Evolutionary conservation across 2,797 vertebrate species (phyloP).

Genomic region (Oryzias sinensis): DNA sequence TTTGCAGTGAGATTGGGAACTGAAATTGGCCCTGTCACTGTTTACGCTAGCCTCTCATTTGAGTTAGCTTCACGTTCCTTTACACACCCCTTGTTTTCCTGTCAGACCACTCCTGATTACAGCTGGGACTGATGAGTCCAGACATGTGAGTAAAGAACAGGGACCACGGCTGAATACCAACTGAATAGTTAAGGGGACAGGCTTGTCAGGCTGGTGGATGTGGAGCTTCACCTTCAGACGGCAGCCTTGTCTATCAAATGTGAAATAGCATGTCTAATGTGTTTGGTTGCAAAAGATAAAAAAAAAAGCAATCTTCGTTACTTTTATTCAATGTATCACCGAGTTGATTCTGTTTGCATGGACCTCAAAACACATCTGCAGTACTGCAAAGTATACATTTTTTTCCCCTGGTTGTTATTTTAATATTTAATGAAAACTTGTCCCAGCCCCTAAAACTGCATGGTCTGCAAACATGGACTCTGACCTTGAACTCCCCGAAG

Average conservation of each 20-base stretch:
- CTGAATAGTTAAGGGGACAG: constrained; percentile 26
- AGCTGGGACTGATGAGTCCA: constrained; percentile 60
- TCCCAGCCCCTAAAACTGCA: too few relatives aligned
- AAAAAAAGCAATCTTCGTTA: too few relatives aligned
- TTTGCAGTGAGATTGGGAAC: constrained; percentile 66
- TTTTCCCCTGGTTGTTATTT: too few relatives aligned
- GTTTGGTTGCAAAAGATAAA: too few relatives aligned
- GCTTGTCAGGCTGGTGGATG: constrained; percentile 13
- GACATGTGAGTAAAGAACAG: constrained; percentile 68
- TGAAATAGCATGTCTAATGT: too few relatives aligned
- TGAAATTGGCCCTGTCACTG: constrained; percentile 71
- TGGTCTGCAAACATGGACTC: too few relatives aligned
- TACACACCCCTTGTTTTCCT: constrained; percentile 61
- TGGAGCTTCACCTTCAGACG: constrained; percentile 12
- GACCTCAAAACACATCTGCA: too few relatives aligned
- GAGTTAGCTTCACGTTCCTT: constrained; percentile 62
- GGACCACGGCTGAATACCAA: constrained; percentile 54
- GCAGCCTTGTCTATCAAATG: constrained; percentile 1
- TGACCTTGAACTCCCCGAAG: too few relatives aligned
- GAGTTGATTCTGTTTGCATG: too few relatives aligned
- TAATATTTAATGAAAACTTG: too few relatives aligned
- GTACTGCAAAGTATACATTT: too few relatives aligned
- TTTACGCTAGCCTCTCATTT: constrained; percentile 64
- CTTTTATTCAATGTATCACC: too few relatives aligned
- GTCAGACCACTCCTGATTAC: constrained; percentile 65